A percentile compares a stretch with the other conserved stretches of the same genome.
These are phyloP conservation scores for Blastobasis adustella DNA, from an alignment of 2,888 invertebrate species.

Conservation along the genomic window DNA sequence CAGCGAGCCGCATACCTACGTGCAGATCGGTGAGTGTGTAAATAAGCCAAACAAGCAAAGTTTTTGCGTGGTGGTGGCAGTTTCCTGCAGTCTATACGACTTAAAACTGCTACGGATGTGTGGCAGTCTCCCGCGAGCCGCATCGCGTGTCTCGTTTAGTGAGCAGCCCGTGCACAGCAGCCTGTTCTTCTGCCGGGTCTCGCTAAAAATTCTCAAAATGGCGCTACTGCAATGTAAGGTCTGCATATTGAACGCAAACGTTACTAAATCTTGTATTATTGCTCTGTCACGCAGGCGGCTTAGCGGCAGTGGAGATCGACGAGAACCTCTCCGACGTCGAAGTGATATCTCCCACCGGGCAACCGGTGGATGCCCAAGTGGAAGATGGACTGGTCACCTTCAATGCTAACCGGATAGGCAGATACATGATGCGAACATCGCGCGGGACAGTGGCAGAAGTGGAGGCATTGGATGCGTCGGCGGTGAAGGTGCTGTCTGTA, in stretches of 20 bases:
- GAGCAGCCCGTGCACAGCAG: conserved; percentile 93
- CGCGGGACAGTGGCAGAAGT: conserved; percentile 66
- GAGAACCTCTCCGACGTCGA: conserved; percentile 79
- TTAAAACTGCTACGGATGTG: conserved; percentile 78
- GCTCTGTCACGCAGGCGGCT: conserved; percentile 37
- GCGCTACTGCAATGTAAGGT: too few species aligned
- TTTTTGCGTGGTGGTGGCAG: conserved; percentile 91
- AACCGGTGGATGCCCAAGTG: conserved; percentile 76
- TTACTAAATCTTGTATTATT: too few species aligned
- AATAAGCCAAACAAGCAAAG: too few species aligned
- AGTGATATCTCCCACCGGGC: conserved; percentile 79
- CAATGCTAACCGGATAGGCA: conserved; percentile 83
- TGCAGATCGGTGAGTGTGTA: conserved; percentile 78
- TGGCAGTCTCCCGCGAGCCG: conserved; percentile 90
- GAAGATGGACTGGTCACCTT: conserved; percentile 80
- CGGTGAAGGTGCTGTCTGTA: conserved; percentile 82
- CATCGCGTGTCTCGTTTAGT: conserved; percentile 96
- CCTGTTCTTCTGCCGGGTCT: conserved; percentile 89
- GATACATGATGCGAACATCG: conserved; percentile 78
- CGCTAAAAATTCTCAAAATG: too few species aligned
- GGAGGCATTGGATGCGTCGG: conserved; percentile 86
- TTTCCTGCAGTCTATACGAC: conserved; percentile 92
- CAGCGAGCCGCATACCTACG: conserved; percentile 81
- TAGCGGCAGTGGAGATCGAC: conserved; percentile 77
- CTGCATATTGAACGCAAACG: conserved; percentile 76